Conservation (phyloP, 2,113 vertebrate species). For the Hirundichthys speculiger region DNA sequence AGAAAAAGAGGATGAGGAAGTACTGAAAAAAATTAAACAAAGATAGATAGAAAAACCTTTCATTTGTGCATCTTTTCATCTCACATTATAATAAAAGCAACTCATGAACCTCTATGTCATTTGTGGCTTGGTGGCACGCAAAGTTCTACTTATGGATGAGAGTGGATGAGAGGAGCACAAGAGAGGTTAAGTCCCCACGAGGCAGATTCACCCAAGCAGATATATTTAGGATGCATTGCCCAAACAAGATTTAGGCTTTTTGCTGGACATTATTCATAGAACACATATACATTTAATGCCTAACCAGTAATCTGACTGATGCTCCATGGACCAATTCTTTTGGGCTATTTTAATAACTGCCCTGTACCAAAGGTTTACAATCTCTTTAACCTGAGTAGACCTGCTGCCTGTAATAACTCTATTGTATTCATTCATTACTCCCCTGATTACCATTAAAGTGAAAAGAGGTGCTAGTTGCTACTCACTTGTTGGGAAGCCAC, state of each 20-base stretch:
- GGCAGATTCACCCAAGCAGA: conserved; percentile 69
- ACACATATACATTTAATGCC: conserved; percentile 59
- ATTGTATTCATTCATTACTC: conserved; percentile 26
- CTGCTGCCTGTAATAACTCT: conserved; percentile 6
- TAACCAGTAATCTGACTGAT: conserved; percentile 34
- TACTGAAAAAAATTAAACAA: conserved; percentile 12
- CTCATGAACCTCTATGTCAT: conserved; percentile 36
- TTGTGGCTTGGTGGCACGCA: conserved; percentile 22
- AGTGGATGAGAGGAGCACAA: conserved; percentile 52
- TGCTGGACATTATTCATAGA: conserved; percentile 72
- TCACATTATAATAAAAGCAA: conserved; percentile 26
- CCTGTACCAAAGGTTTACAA: conserved; percentile 40
- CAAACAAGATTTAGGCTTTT: conserved; percentile 73
- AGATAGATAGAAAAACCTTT: conserved; percentile 12
- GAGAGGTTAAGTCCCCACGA: conserved; percentile 55
- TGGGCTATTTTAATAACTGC: conserved; percentile 55
- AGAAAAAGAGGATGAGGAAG: not conserved
- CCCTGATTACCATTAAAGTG: conserved; percentile 30
- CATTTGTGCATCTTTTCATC: conserved; percentile 32
- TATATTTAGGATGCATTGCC: conserved; percentile 68
- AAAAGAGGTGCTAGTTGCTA: conserved; percentile 28
- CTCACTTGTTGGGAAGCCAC: conserved; percentile 40
- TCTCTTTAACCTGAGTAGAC: conserved; percentile 39
- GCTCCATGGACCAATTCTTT: not conserved
- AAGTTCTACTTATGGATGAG: conserved; percentile 56